phyloP scores from a whole-genome alignment of 2,113 vertebrate species.

The Riparia riparia region DNA sequence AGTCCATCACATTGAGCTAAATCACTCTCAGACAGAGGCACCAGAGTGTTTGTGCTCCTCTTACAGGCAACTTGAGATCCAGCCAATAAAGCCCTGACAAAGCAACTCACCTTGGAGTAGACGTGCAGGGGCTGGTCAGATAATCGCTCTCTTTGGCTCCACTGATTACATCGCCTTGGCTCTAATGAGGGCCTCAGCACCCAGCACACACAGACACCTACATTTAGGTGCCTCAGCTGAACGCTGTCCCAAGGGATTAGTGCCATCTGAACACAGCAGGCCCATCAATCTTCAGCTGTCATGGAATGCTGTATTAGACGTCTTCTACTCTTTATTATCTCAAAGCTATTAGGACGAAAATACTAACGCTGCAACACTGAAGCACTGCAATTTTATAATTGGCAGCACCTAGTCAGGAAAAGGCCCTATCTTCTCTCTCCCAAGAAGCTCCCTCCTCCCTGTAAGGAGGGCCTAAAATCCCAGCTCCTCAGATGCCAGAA shows the following conservation, averaged over 20 bases:
- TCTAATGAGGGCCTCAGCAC: conserved; percentile 2
- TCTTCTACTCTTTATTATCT: not conserved
- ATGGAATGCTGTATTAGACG: not conserved
- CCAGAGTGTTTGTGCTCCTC: not conserved
- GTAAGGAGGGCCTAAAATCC: not conserved
- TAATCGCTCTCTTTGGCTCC: not conserved
- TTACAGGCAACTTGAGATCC: not conserved
- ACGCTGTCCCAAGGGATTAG: not conserved
- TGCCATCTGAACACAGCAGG: not conserved
- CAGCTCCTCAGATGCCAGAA: not conserved
- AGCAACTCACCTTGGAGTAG: not conserved
- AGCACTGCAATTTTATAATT: not conserved
- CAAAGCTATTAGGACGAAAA: not conserved
- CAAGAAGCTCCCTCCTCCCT: not conserved
- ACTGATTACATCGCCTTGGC: not conserved
- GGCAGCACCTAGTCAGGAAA: not conserved
- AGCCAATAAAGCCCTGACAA: not conserved
- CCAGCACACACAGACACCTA: not conserved
- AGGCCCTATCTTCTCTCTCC: not conserved
- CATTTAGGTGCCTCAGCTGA: not conserved
- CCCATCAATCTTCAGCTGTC: not conserved
- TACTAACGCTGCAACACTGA: not conserved
- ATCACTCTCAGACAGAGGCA: not conserved
- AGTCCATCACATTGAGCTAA: not conserved
- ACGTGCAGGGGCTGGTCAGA: conserved; percentile 9